Base-by-base conservation (phyloP, 2,113 vertebrate genomes). In the Menidia beryllina region DNA sequence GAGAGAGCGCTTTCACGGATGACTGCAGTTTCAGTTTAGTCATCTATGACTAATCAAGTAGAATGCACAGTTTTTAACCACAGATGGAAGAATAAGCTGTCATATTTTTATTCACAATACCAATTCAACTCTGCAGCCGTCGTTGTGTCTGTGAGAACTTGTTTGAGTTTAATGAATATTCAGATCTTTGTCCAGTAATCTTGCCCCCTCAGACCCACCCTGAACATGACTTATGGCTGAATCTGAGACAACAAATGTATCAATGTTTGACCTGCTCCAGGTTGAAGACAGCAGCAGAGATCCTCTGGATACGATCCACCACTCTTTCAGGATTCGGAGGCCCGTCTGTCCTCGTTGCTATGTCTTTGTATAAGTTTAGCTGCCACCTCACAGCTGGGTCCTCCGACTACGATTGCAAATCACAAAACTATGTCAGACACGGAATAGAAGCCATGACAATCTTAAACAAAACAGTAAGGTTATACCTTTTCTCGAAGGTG, bases 301-400 rank as follows among this genome's bases (percentile, higher is more conserved):
- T 98, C 79, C 96, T 96, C 93, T 98, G 97, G 36, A 99, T 96
- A 4, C 98, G 95, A 62, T 97, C 96, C 66, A 99, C 95, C 0
- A 93, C 93, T 85, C 91, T 94, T 54, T 97, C 96, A 9, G 98
- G 95, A 81, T 97, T 94, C 5, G 90, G 77, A 45, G 94, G 92
- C 19, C 95, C 96, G 45, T 96, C 96, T 2, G 55, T 94, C 84
- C 94, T 97, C 86, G 85, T 86, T 72, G 94, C 78, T 53, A 99
- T 93, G 78, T 98, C 96, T 77, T 95, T 99, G 83, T 99, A 99
- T 14, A 99, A 93, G 83, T 99, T 96, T 13, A 99, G 86, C 82
- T 99, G 98, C 98, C 98, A 99, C 80, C 96, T 95, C 72, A 99
- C 96, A 30, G 97, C 97, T 23, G 98, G 98, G 67, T 99, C 97